Conservation (phyloP, 2,888 invertebrate species). For the Torymus aiolomorphi region DNA sequence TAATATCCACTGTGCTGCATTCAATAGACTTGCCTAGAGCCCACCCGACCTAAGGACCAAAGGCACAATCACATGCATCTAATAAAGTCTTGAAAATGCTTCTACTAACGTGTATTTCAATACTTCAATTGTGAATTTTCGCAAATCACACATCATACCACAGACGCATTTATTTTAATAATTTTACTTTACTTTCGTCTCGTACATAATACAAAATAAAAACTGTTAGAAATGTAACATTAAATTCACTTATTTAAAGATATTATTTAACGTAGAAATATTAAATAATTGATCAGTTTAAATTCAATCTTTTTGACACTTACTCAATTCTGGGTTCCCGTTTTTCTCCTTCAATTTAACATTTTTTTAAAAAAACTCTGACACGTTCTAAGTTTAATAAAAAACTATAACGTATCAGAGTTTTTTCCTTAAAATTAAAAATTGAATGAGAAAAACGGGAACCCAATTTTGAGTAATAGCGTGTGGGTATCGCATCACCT, state of each 20-base stretch:
- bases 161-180: slow-evolving; percentile 9
- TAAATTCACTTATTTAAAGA: slow-evolving; percentile 18
- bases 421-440: no score
- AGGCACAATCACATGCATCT: slow-evolving; percentile 74
- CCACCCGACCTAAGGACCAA: slow-evolving; percentile 74
- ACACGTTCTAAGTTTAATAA: no score
- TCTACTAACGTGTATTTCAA: slow-evolving; percentile 59
- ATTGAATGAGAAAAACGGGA: no score
- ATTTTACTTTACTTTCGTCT: slow-evolving; percentile 28
- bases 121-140: slow-evolving; percentile 25
- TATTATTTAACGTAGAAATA: not conserved
- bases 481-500: no score
- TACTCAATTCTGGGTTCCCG: no score
- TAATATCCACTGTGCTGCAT: slow-evolving; percentile 71
- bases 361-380: no score
- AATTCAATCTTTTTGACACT: no score
- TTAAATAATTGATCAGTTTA: no score
- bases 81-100: slow-evolving; percentile 71
- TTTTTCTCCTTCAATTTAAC: no score
- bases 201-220: slow-evolving; percentile 17
- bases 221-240: slow-evolving; percentile 14
- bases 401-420: no score
- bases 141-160: not conserved
- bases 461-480: no score
- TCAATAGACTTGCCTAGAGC: slow-evolving; percentile 74